Base-by-base conservation (phyloP, 1,140 invertebrate genomes). In the Rhizoglyphus robini region DNA sequence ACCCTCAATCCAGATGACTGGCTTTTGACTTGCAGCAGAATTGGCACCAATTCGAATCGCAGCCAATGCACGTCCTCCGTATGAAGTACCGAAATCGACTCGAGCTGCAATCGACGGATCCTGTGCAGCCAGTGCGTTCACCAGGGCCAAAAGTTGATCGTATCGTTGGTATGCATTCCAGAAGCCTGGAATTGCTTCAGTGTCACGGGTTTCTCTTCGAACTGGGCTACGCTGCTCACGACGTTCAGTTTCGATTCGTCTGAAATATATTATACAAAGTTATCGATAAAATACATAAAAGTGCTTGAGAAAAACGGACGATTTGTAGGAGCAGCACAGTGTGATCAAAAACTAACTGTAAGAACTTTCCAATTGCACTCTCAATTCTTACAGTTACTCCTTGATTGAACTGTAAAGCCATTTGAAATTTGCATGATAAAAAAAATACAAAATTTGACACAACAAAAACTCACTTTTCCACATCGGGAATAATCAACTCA, bases 401-500 rank as follows among this genome's bases (percentile, higher is more conserved):
- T n/a, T n/a, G n/a, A n/a, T n/a, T n/a, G n/a, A n/a, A n/a, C n/a
- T n/a, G n/a, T n/a, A n/a, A n/a, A n/a, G n/a, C n/a, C n/a, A n/a
- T n/a, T n/a, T n/a, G n/a, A n/a, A n/a, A n/a, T n/a, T n/a, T n/a
- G n/a, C n/a, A n/a, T n/a, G n/a, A n/a, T n/a, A 27, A 61, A 49
- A 8, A 54, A 11, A 54, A 23, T 54, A 8, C 5, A 30, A 46
- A 8, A 8, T 11, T 49, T 30, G 5, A 61, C 13, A 47, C 8
- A 8, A 27, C 13, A 8, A 61, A 61, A n/a, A 61, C 13, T 61
- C 79, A 85, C 84, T 80, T 84, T 80, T 66, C 67, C 8, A 88
- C 77, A 74, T 89, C 84, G 65, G 82, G 80, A 72, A 87, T 84
- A 38, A 88, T 72, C 0, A 88, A 79, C 51, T 81, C 79, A 70